A percentile compares a stretch with the other conserved stretches of the same genome.
Conservation (phyloP, 2,113 vertebrate species). For the Tachuris rubrigastra region DNA sequence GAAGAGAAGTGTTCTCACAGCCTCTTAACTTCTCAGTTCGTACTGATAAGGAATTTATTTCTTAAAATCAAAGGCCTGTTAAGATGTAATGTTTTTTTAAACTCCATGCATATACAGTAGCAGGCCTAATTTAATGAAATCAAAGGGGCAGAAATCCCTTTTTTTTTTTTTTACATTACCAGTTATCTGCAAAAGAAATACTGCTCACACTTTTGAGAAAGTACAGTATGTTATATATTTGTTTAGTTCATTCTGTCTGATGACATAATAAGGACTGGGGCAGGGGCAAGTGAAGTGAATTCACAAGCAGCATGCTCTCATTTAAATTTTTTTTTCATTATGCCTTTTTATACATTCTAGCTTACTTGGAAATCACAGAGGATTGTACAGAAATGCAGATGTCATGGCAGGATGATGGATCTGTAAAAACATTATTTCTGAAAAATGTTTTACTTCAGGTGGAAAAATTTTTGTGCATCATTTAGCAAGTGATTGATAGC, state of each 20-base stretch:
- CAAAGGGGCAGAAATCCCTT: background rate
- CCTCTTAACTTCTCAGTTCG: background rate
- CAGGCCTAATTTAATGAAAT: background rate
- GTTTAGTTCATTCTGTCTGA: background rate
- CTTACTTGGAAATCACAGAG: background rate
- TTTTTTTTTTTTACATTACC: background rate
- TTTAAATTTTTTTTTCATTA: background rate
- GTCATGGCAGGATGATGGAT: background rate
- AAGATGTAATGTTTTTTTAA: background rate
- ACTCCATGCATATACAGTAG: accelerated
- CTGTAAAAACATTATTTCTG: background rate
- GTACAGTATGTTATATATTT: background rate
- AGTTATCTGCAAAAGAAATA: background rate
- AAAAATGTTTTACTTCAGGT: background rate
- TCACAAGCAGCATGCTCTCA: background rate
- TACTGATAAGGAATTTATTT: background rate
- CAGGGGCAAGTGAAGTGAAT: background rate
- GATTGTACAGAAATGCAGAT: background rate
- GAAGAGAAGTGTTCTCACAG: background rate
- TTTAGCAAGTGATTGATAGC: background rate
- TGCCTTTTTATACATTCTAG: background rate
- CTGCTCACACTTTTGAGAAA: background rate
- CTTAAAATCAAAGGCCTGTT: background rate
- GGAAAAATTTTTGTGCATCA: background rate
- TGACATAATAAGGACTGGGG: background rate